phyloP scores from a whole-genome alignment of 2,888 invertebrate genomes.

The Melieria crassipennis region DNA sequence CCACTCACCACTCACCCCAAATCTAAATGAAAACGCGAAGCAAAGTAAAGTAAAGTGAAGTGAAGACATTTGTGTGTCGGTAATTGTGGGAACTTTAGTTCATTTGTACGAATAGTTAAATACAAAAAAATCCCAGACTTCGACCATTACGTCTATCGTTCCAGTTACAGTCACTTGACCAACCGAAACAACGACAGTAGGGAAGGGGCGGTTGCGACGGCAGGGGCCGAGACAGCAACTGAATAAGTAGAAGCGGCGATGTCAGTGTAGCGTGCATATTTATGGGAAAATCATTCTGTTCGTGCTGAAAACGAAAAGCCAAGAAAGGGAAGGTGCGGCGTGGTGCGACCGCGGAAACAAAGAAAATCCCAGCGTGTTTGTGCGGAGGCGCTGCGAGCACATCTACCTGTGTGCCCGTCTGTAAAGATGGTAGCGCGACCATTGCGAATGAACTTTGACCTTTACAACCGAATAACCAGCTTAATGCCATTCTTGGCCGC shows the following conservation, averaged over 20 bases:
- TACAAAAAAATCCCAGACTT: slow-evolving; percentile 3
- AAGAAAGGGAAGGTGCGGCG: neutral
- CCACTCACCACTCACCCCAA: slow-evolving; percentile 6
- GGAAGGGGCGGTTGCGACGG: slow-evolving; percentile 5
- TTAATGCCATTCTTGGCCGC: slow-evolving; percentile 12
- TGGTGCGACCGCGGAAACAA: neutral
- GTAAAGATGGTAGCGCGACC: too few species aligned
- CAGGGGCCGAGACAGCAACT: too few species aligned
- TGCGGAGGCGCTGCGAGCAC: too few species aligned
- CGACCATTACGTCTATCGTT: slow-evolving; percentile 46
- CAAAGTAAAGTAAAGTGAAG: too few species aligned
- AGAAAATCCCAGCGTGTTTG: neutral
- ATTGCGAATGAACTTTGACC: slow-evolving; percentile 52
- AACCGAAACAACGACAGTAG: slow-evolving; percentile 64
- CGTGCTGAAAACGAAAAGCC: neutral
- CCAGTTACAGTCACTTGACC: slow-evolving; percentile 66
- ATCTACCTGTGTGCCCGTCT: too few species aligned
- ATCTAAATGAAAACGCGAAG: neutral
- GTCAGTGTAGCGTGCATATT: slow-evolving; percentile 53
- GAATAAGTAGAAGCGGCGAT: neutral
- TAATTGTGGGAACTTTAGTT: slow-evolving; percentile 24
- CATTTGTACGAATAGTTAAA: neutral
- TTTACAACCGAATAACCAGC: slow-evolving; percentile 39
- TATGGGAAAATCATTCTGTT: slow-evolving; percentile 52
- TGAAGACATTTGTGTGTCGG: too few species aligned